Base-by-base conservation (phyloP, 2,797 vertebrate species). In the Gallirallus australis region DNA sequence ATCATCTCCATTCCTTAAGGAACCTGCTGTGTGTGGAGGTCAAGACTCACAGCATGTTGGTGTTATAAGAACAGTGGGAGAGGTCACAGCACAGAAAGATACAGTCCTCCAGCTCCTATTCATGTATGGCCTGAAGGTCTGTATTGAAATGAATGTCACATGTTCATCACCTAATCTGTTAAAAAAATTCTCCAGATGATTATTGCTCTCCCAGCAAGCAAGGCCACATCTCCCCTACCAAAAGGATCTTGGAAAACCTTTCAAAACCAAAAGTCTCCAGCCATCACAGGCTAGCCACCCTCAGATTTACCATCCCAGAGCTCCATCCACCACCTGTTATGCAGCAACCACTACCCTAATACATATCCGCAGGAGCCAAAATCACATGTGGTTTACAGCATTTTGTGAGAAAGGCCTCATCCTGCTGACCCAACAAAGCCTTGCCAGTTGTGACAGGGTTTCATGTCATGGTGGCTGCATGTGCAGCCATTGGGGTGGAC, bases 41-140 rank as follows among this genome's bases (percentile, higher is more conserved):
- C 0, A 0, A 81, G 80, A 11, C 30, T 33, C 15, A 19, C 35
- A 24, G 14, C 1, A 0, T 11, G 14, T 28, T 1, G 0, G 10
- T 20, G 81, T 92, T 15, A 31, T 11, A 71, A 47, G 24, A 69
- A 27, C 20, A 61, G 30, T 0, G 0, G 42, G 27, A 86, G 24
- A 86, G 30, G 21, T 68, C 61, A 42, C 7, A 72, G 56, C 15
- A 70, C 14, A 77, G 31, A 52, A 86, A 37, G 30, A 69, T 11
- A 28, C 10, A 40, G 40, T 33, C 12, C 16, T 81, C 31, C 31
- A 57, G 21, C 37, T 66, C 21, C 60, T 78, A 14, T 61, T 50
- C 30, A 42, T 52, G 19, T 25, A 24, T 1, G 8, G 7, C 47
- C 39, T 72, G 47, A 15, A 57, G 15, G 24, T 63, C 47, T 73